Conservation (phyloP, 2,113 vertebrate species). For the Rhea pennata region DNA sequence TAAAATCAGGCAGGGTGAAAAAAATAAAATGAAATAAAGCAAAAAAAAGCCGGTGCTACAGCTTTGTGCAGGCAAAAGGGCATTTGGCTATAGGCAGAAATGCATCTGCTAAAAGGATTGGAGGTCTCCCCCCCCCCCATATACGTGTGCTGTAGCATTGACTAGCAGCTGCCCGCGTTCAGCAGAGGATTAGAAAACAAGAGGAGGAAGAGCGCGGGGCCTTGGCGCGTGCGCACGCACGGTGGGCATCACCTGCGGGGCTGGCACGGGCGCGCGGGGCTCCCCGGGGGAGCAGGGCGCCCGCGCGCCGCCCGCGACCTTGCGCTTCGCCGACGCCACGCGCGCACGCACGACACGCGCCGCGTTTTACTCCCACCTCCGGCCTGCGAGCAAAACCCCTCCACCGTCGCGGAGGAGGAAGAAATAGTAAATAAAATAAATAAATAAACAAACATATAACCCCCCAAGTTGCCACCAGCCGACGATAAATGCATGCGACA, state of each 20-base stretch:
- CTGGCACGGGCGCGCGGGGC: neutral
- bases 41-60: neutral
- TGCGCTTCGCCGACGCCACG: neutral
- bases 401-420: too few relatives aligned
- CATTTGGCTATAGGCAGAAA: neutral
- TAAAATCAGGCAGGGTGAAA: neutral
- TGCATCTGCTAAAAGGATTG: neutral
- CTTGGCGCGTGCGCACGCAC: neutral
- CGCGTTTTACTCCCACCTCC: neutral
- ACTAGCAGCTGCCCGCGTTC: neutral
- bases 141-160: neutral
- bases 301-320: neutral
- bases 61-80: neutral
- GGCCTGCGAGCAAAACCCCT: neutral
- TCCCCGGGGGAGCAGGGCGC: neutral
- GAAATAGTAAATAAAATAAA: neutral
- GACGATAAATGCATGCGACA: constrained; percentile 14
- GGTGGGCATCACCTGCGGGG: neutral
- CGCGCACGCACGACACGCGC: too few relatives aligned
- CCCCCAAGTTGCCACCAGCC: constrained; percentile 45
- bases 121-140: too few relatives aligned
- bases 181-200: neutral
- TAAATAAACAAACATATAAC: too few relatives aligned
- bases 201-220: constrained; percentile 4
- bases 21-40: too few relatives aligned